phyloP scores from a whole-genome alignment of 1,140 invertebrate genomes.

The Drosophila virilis region DNA sequence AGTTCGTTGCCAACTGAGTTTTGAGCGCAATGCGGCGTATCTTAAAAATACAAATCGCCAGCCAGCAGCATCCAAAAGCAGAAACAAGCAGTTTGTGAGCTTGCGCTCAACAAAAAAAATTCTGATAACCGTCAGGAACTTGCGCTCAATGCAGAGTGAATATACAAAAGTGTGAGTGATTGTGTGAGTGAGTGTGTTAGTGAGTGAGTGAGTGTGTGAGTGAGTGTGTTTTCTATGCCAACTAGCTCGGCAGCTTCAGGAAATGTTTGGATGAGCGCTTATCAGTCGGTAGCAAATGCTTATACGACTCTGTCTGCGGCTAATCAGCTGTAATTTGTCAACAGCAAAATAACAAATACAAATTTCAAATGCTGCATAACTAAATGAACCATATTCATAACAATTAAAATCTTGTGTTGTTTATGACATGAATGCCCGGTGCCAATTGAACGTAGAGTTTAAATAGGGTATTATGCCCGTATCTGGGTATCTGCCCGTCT shows the following conservation, averaged over 20 bases:
- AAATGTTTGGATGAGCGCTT: neutral
- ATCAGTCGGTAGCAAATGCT: conserved; percentile 8
- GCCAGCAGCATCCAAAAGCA: conserved; percentile 33
- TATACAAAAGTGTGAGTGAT: conserved; percentile 1
- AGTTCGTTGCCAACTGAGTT: conserved; percentile 66
- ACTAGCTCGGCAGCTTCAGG: neutral
- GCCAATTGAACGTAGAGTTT: neutral
- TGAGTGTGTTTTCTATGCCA: neutral
- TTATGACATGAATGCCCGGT: neutral
- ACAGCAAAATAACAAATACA: neutral
- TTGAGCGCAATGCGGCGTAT: conserved; percentile 33
- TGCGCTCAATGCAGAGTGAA: conserved; percentile 9
- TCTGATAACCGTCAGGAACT: conserved; percentile 52
- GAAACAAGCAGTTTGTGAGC: conserved; percentile 43
- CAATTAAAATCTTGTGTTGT: neutral
- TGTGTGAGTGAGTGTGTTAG: neutral
- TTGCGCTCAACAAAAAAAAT: conserved; percentile 42
- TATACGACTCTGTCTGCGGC: neutral
- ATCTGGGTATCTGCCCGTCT: too few relatives aligned
- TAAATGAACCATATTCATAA: neutral
- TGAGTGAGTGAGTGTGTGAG: conserved; percentile 9
- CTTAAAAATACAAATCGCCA: conserved; percentile 46
- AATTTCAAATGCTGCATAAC: neutral
- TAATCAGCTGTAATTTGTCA: conserved; percentile 23
- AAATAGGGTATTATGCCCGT: too few relatives aligned